Base-by-base conservation (phyloP, 2,113 vertebrate species). In the Eubucco bourcierii region DNA sequence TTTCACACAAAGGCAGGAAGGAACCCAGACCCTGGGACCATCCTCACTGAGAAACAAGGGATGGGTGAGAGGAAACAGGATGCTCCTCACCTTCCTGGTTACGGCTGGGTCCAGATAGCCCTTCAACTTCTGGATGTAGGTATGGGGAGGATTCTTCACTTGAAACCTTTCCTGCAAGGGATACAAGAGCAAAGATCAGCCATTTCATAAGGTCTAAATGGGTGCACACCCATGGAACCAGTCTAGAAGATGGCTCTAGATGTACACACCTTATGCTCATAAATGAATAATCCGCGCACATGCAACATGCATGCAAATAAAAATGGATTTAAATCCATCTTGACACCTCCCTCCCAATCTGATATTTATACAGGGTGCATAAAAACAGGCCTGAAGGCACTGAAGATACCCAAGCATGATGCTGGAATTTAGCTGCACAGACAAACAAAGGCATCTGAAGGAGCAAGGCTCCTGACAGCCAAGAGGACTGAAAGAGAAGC, bases 61-160 rank as follows among this genome's bases (percentile, higher is more conserved):
- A 60, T 15, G 14, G 27, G 41, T 4, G n/a, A 44, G 67, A 52
- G 83, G 59, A 68, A 95, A 91, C 70, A 44, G 88, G 87, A 90
- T 5, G 27, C 76, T 88, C 88, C 98, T 99, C 98, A 99, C 99
- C 99, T 99, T 99, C 96, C 99, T 98, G 88, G 99, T 99, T 75
- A 99, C 98, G 28, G 98, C 99, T 9, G 99, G 99, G 97, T 99
- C 99, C 66, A 99, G 98, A 97, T 99, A 99, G 91, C 99, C 98
- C 97, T 98, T 98, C 94, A 99, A 81, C 97, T 99, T 99, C 93
- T 99, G 99, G 96, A 99, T 99, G 87, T 99, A 99, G 0, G 99
- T 99, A 84, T 99, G 99, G 7, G 99, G 99, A 63, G 99, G 99
- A 91, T 99, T 99, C 97, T 99, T 99, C 97, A 99, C 99, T 95